These are phyloP conservation scores for Perizoma affinitatum DNA, from an alignment of 2,888 invertebrate genomes.

Conservation along the genomic window DNA sequence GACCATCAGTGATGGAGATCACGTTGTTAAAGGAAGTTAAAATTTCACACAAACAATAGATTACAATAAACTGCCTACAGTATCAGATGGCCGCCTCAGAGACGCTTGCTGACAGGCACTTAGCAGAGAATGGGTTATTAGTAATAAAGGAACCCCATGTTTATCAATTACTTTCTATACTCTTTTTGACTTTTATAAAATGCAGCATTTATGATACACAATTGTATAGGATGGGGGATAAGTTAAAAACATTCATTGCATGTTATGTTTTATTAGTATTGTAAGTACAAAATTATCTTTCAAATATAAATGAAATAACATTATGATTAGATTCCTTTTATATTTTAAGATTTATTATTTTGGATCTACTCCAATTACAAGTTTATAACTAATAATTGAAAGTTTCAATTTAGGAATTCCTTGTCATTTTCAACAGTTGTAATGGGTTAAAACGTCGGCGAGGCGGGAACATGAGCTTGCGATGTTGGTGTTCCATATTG, in stretches of 20 bases:
- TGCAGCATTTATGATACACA: slow-evolving; percentile 82
- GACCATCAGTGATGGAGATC: slow-evolving; percentile 99
- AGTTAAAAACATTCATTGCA: slow-evolving; percentile 72
- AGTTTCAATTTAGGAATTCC: slow-evolving; percentile 79
- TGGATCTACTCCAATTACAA: slow-evolving; percentile 82
- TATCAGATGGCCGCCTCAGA: slow-evolving; percentile 67
- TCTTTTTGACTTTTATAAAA: slow-evolving; percentile 83
- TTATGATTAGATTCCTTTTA: slow-evolving; percentile 81
- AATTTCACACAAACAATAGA: slow-evolving; percentile 83
- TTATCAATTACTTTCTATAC: slow-evolving; percentile 80
- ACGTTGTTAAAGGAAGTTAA: slow-evolving; percentile 92
- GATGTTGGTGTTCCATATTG: slow-evolving; percentile 56
- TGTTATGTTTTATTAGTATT: slow-evolving; percentile 85
- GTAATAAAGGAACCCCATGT: slow-evolving; percentile 83
- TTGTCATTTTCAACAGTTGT: slow-evolving; percentile 75
- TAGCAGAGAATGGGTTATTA: slow-evolving; percentile 78
- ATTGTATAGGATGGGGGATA: slow-evolving; percentile 79
- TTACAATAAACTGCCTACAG: slow-evolving; percentile 75
- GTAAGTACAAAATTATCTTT: slow-evolving; percentile 85
- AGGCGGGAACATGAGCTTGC: slow-evolving; percentile 69
- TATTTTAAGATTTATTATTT: slow-evolving; percentile 78
- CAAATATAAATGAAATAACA: slow-evolving; percentile 83
- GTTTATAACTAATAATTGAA: slow-evolving; percentile 77
- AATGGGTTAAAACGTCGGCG: slow-evolving; percentile 77
- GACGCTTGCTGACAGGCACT: slow-evolving; percentile 76